Evolutionary conservation across 2,888 invertebrate species (phyloP).

Genomic region (Empis livida): DNA sequence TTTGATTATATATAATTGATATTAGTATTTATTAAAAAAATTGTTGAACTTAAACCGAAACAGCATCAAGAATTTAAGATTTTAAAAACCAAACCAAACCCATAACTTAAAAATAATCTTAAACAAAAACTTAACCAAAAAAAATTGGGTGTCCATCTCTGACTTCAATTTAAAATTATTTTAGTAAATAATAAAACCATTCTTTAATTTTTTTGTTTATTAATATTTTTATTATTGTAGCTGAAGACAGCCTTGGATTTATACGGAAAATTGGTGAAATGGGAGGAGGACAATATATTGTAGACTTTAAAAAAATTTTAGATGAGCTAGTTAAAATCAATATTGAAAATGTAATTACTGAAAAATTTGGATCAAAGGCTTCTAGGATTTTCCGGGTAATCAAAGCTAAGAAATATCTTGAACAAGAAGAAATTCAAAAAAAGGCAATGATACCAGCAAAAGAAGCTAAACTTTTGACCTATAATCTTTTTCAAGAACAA

Average conservation of each 20-base stretch:
- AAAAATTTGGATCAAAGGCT: constrained; percentile 75
- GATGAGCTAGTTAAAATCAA: constrained; percentile 51
- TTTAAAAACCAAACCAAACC: too few species aligned
- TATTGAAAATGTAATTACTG: constrained; percentile 69
- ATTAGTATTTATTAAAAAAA: too few species aligned
- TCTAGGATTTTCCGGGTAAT: constrained; percentile 80
- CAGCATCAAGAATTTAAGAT: too few species aligned
- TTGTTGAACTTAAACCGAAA: too few species aligned
- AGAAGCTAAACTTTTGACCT: constrained; percentile 79
- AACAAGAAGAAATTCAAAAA: constrained; percentile 85
- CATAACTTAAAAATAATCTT: too few species aligned
- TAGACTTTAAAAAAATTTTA: constrained; percentile 60
- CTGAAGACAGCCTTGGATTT: constrained; percentile 67
- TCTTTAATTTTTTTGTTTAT: constrained; percentile 1
- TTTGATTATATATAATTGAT: too few species aligned
- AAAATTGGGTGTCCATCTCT: too few species aligned
- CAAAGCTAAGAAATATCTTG: constrained; percentile 64
- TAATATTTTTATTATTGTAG: constrained; percentile 32
- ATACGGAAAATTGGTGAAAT: constrained; percentile 65
- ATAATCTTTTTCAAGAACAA: constrained; percentile 65
- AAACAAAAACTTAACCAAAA: too few species aligned
- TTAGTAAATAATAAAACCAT: too few species aligned
- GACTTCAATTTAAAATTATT: too few species aligned
- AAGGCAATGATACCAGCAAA: constrained; percentile 88
- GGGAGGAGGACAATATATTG: constrained; percentile 67